Evolutionary conservation across 2,113 vertebrate species (phyloP).

Genomic region (Zapornia atra): DNA sequence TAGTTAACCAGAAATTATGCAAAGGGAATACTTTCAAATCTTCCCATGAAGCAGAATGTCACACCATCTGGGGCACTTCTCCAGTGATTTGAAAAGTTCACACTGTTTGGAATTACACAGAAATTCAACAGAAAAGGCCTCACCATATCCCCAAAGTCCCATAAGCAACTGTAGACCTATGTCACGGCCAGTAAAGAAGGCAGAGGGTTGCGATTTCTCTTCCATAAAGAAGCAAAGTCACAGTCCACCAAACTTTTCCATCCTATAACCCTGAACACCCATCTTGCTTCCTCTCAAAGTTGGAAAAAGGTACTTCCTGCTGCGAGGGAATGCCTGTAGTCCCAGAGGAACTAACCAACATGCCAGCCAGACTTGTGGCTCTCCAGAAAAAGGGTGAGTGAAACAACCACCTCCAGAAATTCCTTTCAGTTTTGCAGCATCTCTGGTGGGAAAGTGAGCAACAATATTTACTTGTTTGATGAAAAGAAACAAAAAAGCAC

Average conservation of each 20-base stretch:
- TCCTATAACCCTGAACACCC: neutral
- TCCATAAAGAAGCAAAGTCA: constrained; percentile 55
- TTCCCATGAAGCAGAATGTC: constrained; percentile 74
- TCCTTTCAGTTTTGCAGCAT: neutral
- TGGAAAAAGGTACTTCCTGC: neutral
- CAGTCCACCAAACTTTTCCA: constrained; percentile 40
- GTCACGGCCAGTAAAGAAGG: constrained; percentile 57
- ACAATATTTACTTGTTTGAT: neutral
- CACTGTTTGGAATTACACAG: constrained; percentile 71
- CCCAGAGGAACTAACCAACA: neutral
- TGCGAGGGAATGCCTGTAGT: neutral
- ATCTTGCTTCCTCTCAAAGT: neutral
- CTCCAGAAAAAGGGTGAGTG: neutral
- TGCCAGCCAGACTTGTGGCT: neutral
- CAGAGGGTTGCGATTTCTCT: constrained; percentile 40
- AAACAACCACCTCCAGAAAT: neutral
- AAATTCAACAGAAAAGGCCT: constrained; percentile 74
- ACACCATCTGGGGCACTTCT: constrained; percentile 76
- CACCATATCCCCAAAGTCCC: constrained; percentile 68
- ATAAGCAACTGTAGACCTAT: constrained; percentile 70
- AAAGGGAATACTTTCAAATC: constrained; percentile 71
- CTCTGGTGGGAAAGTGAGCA: neutral
- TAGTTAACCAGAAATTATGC: constrained; percentile 68
- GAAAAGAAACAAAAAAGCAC: neutral
- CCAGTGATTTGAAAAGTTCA: constrained; percentile 70